Conservation (phyloP, 1,140 invertebrate genomes). For the Stratiolaelaps scimitus region DNA sequence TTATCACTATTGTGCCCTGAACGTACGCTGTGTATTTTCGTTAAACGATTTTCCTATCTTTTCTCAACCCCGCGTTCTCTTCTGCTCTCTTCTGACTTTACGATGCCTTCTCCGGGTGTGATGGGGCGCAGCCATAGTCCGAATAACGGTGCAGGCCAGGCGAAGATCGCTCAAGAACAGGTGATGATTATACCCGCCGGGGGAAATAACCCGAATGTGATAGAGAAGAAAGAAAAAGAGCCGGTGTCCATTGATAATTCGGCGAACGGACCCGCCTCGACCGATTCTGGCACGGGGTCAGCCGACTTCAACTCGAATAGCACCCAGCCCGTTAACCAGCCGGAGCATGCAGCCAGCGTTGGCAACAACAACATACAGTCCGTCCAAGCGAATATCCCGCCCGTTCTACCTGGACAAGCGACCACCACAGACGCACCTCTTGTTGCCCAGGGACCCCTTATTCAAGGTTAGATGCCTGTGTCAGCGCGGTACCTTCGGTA, state of each 20-base stretch:
- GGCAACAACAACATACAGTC: background rate
- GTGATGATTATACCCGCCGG: background rate
- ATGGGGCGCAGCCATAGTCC: too few species aligned
- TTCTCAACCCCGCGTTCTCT: too few species aligned
- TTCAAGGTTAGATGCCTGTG: constrained; percentile 2
- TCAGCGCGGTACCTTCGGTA: background rate
- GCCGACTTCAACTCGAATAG: constrained; percentile 27
- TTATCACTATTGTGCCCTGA: too few species aligned
- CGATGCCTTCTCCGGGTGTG: too few species aligned
- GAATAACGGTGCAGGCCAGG: too few species aligned
- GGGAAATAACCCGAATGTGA: constrained; percentile 16
- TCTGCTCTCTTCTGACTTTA: too few species aligned
- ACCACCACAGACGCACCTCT: background rate
- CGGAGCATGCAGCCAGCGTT: background rate
- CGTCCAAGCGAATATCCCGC: background rate
- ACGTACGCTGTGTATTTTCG: too few species aligned
- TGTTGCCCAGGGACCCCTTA: constrained; percentile 2
- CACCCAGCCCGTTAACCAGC: constrained; percentile 7
- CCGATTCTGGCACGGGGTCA: constrained; percentile 23
- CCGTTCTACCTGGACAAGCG: background rate
- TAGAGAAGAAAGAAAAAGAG: constrained; percentile 12
- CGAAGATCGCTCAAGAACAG: too few species aligned
- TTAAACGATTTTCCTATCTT: too few species aligned
- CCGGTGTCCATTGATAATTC: constrained; percentile 13
- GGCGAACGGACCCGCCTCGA: constrained; percentile 1